A percentile compares a stretch with the other conserved stretches of the same genome.
These are phyloP conservation scores for Melipona quadrifasciata DNA, from an alignment of 1,140 invertebrate species.

Conservation along the genomic window DNA sequence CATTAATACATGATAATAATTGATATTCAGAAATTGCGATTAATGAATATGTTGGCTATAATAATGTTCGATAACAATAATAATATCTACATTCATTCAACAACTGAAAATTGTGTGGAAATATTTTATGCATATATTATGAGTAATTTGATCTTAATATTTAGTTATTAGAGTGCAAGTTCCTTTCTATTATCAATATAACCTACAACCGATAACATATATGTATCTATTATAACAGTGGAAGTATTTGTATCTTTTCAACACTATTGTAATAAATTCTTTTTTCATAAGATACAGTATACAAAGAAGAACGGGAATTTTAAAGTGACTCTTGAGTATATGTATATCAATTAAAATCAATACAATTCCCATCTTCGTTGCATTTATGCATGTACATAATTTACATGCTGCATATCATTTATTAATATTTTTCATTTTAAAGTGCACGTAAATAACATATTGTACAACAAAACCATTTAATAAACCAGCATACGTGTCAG, in stretches of 20 bases:
- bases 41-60: background rate
- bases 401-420: no score
- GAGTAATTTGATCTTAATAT: background rate
- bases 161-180: background rate
- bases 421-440: background rate
- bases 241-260: background rate
- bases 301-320: background rate
- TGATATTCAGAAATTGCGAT: background rate
- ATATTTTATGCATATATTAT: background rate
- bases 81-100: background rate
- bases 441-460: background rate
- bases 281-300: background rate
- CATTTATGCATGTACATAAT: no score
- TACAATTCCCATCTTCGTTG: background rate
- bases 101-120: background rate
- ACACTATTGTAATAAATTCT: background rate
- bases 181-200: background rate
- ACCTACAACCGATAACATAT: slow-evolving; percentile 20
- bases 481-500: background rate
- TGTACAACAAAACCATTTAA: background rate
- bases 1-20: background rate
- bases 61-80: background rate
- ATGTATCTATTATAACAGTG: background rate
- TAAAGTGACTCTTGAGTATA: background rate
- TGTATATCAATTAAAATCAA: background rate